Evolutionary conservation across 2,113 vertebrate species (phyloP).

Genomic region (Neogale vison): DNA sequence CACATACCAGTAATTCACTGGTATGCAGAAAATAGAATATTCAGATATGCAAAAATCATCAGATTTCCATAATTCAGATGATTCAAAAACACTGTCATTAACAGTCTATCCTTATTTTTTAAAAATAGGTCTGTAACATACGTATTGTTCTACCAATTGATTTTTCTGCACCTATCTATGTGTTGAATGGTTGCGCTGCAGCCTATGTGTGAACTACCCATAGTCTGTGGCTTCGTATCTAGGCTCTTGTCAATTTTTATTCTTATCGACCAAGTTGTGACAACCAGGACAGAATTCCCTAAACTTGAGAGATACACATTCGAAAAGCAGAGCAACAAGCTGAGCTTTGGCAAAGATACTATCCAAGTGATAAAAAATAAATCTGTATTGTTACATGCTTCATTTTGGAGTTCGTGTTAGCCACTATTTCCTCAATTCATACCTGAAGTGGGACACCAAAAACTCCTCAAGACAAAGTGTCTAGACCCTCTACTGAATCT

Average conservation of each 20-base stretch:
- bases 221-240: background rate
- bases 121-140: background rate
- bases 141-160: background rate
- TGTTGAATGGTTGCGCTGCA: background rate
- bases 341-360: background rate
- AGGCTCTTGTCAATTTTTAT: background rate
- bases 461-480: slow-evolving; percentile 60
- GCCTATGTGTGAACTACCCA: background rate
- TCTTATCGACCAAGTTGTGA: background rate
- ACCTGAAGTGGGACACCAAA: background rate
- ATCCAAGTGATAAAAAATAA: background rate
- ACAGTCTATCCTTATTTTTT: background rate
- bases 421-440: background rate
- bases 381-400: background rate
- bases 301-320: background rate
- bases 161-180: too few species aligned
- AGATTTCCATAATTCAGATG: background rate
- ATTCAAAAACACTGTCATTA: background rate
- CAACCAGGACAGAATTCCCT: background rate
- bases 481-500: slow-evolving; percentile 63
- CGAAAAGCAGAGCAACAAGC: background rate
- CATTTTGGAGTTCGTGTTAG: background rate
- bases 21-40: background rate
- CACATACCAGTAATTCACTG: background rate
- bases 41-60: background rate